These are phyloP conservation scores for Hypsopygia costalis DNA, from an alignment of 2,888 invertebrate species.

Conservation along the genomic window DNA sequence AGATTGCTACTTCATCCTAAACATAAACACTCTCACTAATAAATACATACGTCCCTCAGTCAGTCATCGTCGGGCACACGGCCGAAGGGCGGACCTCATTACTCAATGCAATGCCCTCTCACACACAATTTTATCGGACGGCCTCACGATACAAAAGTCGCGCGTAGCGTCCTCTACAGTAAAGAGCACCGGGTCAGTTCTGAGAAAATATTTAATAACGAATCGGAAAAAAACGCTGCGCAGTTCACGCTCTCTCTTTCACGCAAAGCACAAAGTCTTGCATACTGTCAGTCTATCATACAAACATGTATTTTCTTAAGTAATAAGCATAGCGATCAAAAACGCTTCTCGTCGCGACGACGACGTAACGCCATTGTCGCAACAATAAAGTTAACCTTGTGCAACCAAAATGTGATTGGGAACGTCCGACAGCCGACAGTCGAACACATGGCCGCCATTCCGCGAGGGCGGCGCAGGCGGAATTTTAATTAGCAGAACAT, in stretches of 20 bases:
- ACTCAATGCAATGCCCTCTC: slow-evolving; percentile 31
- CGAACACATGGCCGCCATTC: slow-evolving; percentile 79
- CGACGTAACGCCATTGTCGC: slow-evolving; percentile 49
- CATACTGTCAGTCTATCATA: slow-evolving; percentile 61
- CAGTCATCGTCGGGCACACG: slow-evolving; percentile 40
- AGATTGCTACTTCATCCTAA: slow-evolving; percentile 77
- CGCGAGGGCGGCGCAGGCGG: slow-evolving; percentile 80
- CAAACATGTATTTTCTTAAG: slow-evolving; percentile 47
- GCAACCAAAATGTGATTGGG: slow-evolving; percentile 72
- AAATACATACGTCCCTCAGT: slow-evolving; percentile 68
- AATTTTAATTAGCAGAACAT: slow-evolving; percentile 81
- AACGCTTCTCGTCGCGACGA: slow-evolving; percentile 40
- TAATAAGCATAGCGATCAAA: slow-evolving; percentile 50
- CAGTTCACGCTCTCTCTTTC: slow-evolving; percentile 47
- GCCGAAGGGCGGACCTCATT: slow-evolving; percentile 36
- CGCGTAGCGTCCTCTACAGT: slow-evolving; percentile 63
- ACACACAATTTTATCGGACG: slow-evolving; percentile 64
- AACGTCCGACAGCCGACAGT: slow-evolving; percentile 58
- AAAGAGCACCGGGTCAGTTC: slow-evolving; percentile 78
- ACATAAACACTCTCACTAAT: slow-evolving; percentile 75
- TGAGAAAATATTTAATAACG: slow-evolving; percentile 55
- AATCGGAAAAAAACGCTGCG: slow-evolving; percentile 49
- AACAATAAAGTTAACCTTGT: slow-evolving; percentile 73
- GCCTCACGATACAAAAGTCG: slow-evolving; percentile 65
- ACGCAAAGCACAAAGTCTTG: slow-evolving; percentile 44